Evolutionary conservation across 2,797 vertebrate species (phyloP).

Genomic region (Poeciliopsis paucimaculata): DNA sequence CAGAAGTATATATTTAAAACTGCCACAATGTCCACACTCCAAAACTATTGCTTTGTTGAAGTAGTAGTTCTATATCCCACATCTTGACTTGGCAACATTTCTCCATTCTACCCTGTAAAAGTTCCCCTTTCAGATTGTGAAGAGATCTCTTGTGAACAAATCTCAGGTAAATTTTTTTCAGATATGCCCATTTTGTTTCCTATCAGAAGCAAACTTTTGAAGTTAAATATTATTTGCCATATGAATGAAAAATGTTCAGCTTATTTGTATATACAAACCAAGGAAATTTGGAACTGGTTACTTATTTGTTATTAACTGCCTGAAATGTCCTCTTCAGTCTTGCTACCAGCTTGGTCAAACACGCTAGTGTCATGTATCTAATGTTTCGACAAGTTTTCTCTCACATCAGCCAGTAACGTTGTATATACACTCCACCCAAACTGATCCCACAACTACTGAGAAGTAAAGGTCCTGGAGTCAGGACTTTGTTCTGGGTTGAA

Average conservation of each 20-base stretch:
- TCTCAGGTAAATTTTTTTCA: background rate
- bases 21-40: background rate
- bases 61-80: background rate
- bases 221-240: background rate
- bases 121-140: background rate
- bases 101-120: background rate
- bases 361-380: background rate
- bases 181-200: background rate
- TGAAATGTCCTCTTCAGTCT: background rate
- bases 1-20: background rate
- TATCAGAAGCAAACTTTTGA: background rate
- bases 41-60: background rate
- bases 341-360: background rate
- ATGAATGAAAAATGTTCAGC: background rate
- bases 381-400: background rate
- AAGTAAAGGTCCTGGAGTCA: background rate
- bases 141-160: background rate
- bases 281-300: background rate
- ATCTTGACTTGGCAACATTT: slow-evolving; percentile 2
- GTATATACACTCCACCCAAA: background rate
- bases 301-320: background rate
- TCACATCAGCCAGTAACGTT: background rate
- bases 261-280: background rate
- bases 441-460: background rate
- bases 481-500: background rate